phyloP scores from a whole-genome alignment of 2,797 vertebrate species.

The Leucoraja ocellata region DNA sequence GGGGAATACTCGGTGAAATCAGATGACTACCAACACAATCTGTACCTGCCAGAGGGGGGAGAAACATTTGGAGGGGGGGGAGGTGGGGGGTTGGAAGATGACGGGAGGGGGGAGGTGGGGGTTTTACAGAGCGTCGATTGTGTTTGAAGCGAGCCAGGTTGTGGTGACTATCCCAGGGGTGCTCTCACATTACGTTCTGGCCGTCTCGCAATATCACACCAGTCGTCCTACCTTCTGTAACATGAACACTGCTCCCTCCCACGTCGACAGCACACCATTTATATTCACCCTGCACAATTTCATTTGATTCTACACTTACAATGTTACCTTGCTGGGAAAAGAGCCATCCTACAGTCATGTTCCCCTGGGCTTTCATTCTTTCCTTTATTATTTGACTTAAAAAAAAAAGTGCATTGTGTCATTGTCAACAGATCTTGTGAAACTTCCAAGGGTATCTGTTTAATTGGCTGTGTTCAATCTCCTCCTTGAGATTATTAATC shows the following conservation, averaged over 20 bases:
- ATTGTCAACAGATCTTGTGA: conserved; percentile 12
- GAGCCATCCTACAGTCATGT: background rate
- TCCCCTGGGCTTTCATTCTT: conserved; percentile 11
- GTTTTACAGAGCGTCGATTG: background rate
- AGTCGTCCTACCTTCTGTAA: background rate
- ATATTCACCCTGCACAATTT: background rate
- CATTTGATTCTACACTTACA: background rate
- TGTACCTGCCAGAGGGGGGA: background rate
- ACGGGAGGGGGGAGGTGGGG: too few relatives aligned
- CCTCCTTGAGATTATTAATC: conserved; percentile 26
- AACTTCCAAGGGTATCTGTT: background rate
- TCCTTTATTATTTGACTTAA: background rate
- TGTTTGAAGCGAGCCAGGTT: background rate
- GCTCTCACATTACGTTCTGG: background rate
- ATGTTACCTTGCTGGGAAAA: background rate
- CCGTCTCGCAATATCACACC: background rate
- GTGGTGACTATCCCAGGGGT: background rate
- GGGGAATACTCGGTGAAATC: background rate
- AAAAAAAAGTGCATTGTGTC: background rate
- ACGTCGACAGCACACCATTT: background rate
- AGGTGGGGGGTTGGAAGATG: too few relatives aligned
- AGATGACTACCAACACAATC: too few relatives aligned
- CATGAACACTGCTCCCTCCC: background rate
- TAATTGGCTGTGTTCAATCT: conserved; percentile 6
- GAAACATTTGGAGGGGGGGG: too few relatives aligned